phyloP scores from a whole-genome alignment of 2,797 vertebrate species.

The Neosalanx taihuensis region DNA sequence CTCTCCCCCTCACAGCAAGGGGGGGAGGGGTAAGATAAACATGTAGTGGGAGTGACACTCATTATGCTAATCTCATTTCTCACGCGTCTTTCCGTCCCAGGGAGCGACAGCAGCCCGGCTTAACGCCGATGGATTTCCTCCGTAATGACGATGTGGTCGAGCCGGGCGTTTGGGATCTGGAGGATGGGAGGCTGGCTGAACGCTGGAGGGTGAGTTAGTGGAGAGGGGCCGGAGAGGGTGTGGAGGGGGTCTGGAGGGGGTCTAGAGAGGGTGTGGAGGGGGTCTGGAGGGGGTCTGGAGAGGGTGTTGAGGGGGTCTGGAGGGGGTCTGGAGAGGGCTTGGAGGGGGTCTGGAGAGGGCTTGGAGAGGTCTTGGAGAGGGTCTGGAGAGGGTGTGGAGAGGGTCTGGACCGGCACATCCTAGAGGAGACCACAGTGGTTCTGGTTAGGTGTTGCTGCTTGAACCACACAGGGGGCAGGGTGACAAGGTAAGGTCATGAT shows the following conservation, averaged over 20 bases:
- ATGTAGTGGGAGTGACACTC: slow-evolving; percentile 58
- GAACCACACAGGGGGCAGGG: too few relatives aligned
- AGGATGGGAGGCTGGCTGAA: slow-evolving; percentile 41
- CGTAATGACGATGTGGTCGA: slow-evolving; percentile 64
- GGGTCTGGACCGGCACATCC: too few relatives aligned
- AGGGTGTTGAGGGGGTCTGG: not conserved
- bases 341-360: too few relatives aligned
- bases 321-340: too few relatives aligned
- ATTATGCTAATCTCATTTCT: slow-evolving; percentile 72
- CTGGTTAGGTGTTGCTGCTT: too few relatives aligned
- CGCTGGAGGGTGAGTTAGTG: slow-evolving; percentile 13
- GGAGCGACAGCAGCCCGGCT: slow-evolving; percentile 63
- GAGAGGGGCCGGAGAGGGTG: too few relatives aligned
- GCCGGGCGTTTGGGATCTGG: slow-evolving; percentile 49
- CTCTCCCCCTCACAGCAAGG: slow-evolving; percentile 24
- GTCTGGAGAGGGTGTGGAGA: too few relatives aligned
- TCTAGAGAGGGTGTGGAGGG: not conserved
- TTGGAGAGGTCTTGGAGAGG: too few relatives aligned
- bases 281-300: not conserved
- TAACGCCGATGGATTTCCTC: slow-evolving; percentile 65
- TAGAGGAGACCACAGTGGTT: too few relatives aligned
- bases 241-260: not conserved
- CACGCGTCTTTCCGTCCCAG: slow-evolving; percentile 57
- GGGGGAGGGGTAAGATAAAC: slow-evolving; percentile 55
- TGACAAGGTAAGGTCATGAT: too few relatives aligned